Evolutionary conservation across 2,888 invertebrate genomes (phyloP).

Genomic region (Andrena minutula): DNA sequence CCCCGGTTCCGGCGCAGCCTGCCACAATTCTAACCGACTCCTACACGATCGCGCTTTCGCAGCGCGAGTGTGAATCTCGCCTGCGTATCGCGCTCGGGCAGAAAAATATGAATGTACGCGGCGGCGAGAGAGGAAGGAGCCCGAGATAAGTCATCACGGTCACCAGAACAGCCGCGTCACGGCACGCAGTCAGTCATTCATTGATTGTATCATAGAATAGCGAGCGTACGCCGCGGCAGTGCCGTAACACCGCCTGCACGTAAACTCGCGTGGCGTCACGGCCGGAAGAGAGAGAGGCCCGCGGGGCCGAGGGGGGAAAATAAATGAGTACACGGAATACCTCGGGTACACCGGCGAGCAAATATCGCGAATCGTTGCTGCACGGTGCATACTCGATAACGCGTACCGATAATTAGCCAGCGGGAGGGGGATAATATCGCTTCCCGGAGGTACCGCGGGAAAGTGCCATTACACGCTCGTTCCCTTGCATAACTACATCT

Average conservation of each 20-base stretch:
- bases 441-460: neutral
- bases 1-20: too few species aligned
- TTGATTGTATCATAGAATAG: constrained; percentile 74
- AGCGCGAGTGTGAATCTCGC: neutral
- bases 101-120: constrained; percentile 48
- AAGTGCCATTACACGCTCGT: constrained; percentile 1
- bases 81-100: constrained; percentile 10
- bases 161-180: constrained; percentile 69
- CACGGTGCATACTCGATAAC: constrained; percentile 1
- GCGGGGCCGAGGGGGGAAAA: neutral
- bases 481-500: constrained; percentile 3
- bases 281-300: constrained; percentile 40
- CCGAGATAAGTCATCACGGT: constrained; percentile 73
- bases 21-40: neutral
- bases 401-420: constrained; percentile 6
- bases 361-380: constrained; percentile 37
- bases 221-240: constrained; percentile 68
- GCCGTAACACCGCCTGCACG: constrained; percentile 66
- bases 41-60: neutral
- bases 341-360: constrained; percentile 1
- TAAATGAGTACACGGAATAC: constrained; percentile 10
- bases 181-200: constrained; percentile 75
- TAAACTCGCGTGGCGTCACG: constrained; percentile 69
- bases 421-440: neutral
- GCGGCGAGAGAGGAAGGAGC: constrained; percentile 46